Base-by-base conservation (phyloP, 1,140 invertebrate genomes). In the Drosophila ogumai region DNA sequence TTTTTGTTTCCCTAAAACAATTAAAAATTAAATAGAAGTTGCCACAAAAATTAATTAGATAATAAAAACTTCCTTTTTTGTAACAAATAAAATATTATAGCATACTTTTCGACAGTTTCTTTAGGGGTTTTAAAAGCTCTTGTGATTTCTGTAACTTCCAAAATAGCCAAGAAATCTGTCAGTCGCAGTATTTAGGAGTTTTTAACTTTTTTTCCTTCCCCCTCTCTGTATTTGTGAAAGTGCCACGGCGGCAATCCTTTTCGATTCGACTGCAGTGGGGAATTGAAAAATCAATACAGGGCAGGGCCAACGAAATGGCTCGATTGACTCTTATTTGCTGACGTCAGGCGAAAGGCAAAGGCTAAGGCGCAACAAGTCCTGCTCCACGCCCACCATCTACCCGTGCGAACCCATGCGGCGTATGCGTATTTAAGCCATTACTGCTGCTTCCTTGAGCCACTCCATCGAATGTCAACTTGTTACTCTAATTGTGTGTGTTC, bases 251-350 rank as follows among this genome's bases (percentile, higher is more conserved):
- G 25, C 43, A 58, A 47, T 72, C 43, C 43, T 47, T 50, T 59
- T 25, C 40, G 13, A 38, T n/a, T 34, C 28, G 13, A 13, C 54
- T 75, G 71, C 72, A 64, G 5, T 15, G 22, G 46, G 28, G 17
- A 34, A 46, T 66, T 19, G 63, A 52, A 79, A 85, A 90, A 88
- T 88, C 85, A 78, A 90, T 88, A 81, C 46, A 65, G 55, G 79
- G 59, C 64, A 41, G 31, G 63, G 56, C 59, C 41, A 15, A 41
- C 17, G 19, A 47, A 77, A 56, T 49, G 63, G 65, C 52, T 34
- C 58, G 34, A 68, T 47, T 41, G 77, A 72, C 60, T 78, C 50
- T 25, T 19, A 15, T 55, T 41, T 67, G 82, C 79, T 82, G 84
- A 82, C 84, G 82, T 87, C 82, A 79, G 72, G 56, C 43, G 34